Conservation (phyloP, 2,113 vertebrate species). For the Oryzias javanicus region DNA sequence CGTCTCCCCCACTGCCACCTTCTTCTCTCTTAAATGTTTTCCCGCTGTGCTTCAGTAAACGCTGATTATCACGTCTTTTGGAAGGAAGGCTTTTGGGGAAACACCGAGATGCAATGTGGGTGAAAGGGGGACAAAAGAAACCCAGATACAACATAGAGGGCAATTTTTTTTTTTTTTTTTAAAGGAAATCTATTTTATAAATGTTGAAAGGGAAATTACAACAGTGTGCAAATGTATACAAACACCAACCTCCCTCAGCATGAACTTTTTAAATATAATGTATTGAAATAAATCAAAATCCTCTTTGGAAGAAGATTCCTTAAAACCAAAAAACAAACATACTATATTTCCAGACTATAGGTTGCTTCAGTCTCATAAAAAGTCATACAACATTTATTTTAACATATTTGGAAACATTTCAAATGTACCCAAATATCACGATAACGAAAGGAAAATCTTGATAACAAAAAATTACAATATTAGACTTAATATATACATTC, state of each 20-base stretch:
- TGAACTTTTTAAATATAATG: too few species aligned
- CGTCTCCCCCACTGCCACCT: conserved; percentile 57
- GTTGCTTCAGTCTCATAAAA: too few species aligned
- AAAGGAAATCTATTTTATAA: conserved; percentile 20
- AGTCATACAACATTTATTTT: too few species aligned
- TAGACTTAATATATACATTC: too few species aligned
- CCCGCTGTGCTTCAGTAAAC: conserved; percentile 93
- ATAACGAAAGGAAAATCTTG: too few species aligned
- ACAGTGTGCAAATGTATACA: not conserved
- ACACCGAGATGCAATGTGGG: conserved; percentile 24
- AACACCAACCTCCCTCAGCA: not conserved
- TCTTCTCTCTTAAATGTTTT: conserved; percentile 96
- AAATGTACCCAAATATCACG: too few species aligned
- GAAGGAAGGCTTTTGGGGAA: conserved; percentile 49
- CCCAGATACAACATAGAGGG: conserved; percentile 3
- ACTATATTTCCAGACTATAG: too few species aligned
- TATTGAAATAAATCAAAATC: too few species aligned
- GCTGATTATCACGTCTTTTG: conserved; percentile 91
- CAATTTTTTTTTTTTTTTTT: not conserved
- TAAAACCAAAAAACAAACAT: too few species aligned
- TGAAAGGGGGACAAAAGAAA: conserved; percentile 23
- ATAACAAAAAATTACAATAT: too few species aligned
- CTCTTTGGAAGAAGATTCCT: too few species aligned
- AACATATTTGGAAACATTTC: too few species aligned
- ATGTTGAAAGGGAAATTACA: conserved; percentile 6